phyloP scores from a whole-genome alignment of 2,888 invertebrate genomes.

The Atrina japonica region DNA sequence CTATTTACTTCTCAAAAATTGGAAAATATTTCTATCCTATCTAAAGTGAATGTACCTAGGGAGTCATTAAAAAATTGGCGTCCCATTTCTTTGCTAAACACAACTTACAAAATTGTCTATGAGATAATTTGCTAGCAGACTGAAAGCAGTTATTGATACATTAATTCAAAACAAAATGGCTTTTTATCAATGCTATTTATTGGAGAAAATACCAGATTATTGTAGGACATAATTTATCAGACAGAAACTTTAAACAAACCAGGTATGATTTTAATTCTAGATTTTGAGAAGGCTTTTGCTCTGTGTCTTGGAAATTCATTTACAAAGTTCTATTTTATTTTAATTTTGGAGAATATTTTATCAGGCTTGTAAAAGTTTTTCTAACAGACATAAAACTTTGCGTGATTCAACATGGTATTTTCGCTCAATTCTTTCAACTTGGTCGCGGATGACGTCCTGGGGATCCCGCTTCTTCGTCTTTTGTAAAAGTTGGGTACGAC shows the following conservation, averaged over 20 bases:
- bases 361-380: too few relatives aligned
- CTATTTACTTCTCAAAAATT: slow-evolving; percentile 3
- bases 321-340: not conserved
- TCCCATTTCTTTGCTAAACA: slow-evolving; percentile 21
- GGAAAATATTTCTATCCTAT: slow-evolving; percentile 16
- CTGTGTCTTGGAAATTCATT: slow-evolving; percentile 10
- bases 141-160: not conserved
- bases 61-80: slow-evolving; percentile 23
- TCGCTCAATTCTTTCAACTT: too few relatives aligned
- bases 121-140: slow-evolving; percentile 3
- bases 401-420: too few relatives aligned
- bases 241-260: slow-evolving; percentile 7
- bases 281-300: slow-evolving; percentile 14
- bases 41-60: slow-evolving; percentile 21
- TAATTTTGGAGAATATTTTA: not conserved
- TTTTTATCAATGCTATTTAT: not conserved
- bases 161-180: not conserved
- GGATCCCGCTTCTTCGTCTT: too few relatives aligned
- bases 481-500: too few relatives aligned
- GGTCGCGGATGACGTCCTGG: too few relatives aligned
- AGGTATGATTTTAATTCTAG: slow-evolving; percentile 9
- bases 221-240: slow-evolving; percentile 13
- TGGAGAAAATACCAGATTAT: slow-evolving; percentile 4
- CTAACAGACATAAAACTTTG: too few relatives aligned
- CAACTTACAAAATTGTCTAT: not conserved